Evolutionary conservation across 1,140 invertebrate species (phyloP), one percentile per base, ranked within the genome.

Genomic region (Conus ventricosus): DNA sequence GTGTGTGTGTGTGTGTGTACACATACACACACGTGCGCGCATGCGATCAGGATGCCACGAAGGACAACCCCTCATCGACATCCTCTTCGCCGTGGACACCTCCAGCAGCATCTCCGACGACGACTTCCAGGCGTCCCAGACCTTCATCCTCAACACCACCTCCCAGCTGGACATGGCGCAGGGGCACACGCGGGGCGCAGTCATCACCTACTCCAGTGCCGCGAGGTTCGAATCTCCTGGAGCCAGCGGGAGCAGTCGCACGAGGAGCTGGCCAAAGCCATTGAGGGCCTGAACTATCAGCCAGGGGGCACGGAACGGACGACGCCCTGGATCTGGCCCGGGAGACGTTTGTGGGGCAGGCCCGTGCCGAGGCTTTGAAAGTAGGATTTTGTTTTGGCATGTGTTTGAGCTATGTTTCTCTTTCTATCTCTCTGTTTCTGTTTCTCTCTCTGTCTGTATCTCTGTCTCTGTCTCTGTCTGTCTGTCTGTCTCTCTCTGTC

Each of bases 91-190:
- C 23, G 7, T 85, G 17, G 84, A 85, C 84, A 85, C 84, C 11
- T 85, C 84, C 84, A 85, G 84, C 57, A 85, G 84, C 57, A 85
- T 85, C 27, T 85, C 84, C 5, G 8, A 60, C 17, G 8, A 63
- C 23, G 84, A 85, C 60, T 85, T 85, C 60, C 54, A 7, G 25
- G 25, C 20, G 11, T 54, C 84, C 57, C 63, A 85, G 57, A 5
- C 23, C 0, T 85, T 63, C 60, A 63, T 85, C 25, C 4, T 63
- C 27, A 85, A 67, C 84, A 67, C 60, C 57, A 39, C 57, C 4
- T n/a, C 20, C 57, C 10, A 23, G 4, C 57, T 85, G 23, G 84
- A 85, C 84, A 25, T 85, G 54, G n/a, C 5, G 2, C 7, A 15
- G 5, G 57, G 57, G 7, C 17, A 17, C 17, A 51, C 39, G 6